Evolutionary conservation across 2,797 vertebrate species (phyloP), one percentile per base, ranked within the genome.

Genomic region (Carapus acus): DNA sequence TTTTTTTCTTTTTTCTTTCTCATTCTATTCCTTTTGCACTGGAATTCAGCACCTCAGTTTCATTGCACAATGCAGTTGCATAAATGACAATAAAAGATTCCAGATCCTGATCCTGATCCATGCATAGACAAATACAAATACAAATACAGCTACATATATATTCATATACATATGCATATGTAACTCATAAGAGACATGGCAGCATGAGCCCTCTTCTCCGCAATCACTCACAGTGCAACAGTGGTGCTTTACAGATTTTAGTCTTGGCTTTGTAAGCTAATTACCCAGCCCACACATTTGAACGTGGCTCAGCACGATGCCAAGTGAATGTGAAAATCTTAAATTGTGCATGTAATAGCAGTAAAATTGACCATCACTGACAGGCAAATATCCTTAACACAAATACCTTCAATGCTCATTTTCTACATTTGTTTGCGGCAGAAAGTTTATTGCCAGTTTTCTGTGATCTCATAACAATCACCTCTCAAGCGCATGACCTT

Each of bases 391-490:
- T 54, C 21, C 54, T 29, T 0, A 11, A 61, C n/a, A n/a, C n/a
- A n/a, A n/a, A n/a, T n/a, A n/a, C 27, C 24, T 27, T 47, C 48
- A 52, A 63, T 37, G 27, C 58, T 44, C 59, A 39, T 48, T 20
- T 8, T 21, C 44, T 17, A 1, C 17, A 44, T n/a, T n/a, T n/a
- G n/a, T n/a, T n/a, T 45, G 58, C 65, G 65, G 37, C 39, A 65
- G 62, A 80, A 82, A 71, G 72, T 77, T 74, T 66, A 68, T 17
- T 3, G 37, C 44, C 43, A 59, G 50, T 68, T 62, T 66, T 74
- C 74, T 69, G 69, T 73, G 76, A 77, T 80, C 71, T 78, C 76
- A 78, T 71, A 82, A 77, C 74, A 75, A 80, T 80, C 73, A 76
- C 69, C 70, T 69, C 66, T 78, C 76, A 71, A 77, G 76, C 62